phyloP scores from a whole-genome alignment of 2,797 vertebrate species.

The Okamejei kenojei region DNA sequence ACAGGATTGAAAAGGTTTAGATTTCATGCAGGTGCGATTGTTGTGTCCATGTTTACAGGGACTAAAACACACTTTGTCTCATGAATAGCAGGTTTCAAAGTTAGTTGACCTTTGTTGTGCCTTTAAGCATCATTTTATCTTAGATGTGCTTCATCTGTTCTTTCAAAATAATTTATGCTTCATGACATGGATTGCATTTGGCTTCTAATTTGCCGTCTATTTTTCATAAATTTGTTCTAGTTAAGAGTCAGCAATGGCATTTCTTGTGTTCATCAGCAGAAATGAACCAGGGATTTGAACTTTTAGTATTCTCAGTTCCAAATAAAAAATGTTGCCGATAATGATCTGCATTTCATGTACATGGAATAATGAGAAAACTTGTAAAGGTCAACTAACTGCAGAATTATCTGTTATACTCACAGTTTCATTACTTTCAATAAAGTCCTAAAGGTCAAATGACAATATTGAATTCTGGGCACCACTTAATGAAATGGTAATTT shows the following conservation, averaged over 20 bases:
- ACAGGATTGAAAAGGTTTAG: background rate
- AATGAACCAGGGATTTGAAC: background rate
- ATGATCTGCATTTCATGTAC: conserved; percentile 12
- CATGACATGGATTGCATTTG: background rate
- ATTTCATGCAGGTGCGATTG: background rate
- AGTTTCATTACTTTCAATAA: conserved; percentile 22
- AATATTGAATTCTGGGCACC: conserved; percentile 20
- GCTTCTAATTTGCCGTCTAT: background rate
- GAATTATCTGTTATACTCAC: conserved; percentile 23
- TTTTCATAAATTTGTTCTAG: background rate
- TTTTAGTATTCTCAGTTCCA: background rate
- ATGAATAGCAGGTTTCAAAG: background rate
- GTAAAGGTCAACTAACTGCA: conserved; percentile 33
- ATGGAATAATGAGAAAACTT: conserved; percentile 14
- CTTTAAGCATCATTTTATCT: background rate
- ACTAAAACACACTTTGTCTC: background rate
- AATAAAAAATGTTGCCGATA: background rate
- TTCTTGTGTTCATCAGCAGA: background rate
- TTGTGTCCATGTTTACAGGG: background rate
- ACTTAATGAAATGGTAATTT: conserved; percentile 31
- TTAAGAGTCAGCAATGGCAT: background rate
- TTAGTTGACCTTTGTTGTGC: conserved; percentile 22
- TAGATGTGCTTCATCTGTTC: background rate
- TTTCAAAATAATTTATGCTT: background rate
- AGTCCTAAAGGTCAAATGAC: conserved; percentile 37